Percentiles rank a stretch among this genome's conserved stretches.
Conservation (phyloP, 2,888 invertebrate species). For the Acronicta alni region DNA sequence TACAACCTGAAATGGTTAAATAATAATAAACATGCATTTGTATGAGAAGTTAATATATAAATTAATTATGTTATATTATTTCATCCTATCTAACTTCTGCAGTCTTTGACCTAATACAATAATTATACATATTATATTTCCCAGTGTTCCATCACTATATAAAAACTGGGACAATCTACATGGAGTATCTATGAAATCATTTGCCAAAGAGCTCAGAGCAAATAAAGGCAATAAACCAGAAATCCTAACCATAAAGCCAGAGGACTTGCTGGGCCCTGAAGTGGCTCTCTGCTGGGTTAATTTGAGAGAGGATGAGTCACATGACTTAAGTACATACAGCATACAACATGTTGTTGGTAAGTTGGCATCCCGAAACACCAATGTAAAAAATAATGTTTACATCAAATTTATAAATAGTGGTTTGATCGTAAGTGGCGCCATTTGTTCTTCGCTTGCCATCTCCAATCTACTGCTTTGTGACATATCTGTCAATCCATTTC, state of each 20-base stretch:
- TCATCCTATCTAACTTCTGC: no score
- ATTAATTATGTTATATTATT: no score
- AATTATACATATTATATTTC: conserved; percentile 32
- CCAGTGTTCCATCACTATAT: conserved; percentile 90
- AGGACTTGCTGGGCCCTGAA: conserved; percentile 91
- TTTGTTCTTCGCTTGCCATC: no score
- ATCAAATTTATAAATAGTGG: no score
- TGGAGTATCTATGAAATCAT: conserved; percentile 93
- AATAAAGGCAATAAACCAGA: conserved; percentile 91
- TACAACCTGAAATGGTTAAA: no score
- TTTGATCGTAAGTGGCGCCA: no score
- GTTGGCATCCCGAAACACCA: conserved; percentile 25
- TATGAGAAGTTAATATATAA: no score
- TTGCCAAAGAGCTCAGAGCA: conserved; percentile 90
- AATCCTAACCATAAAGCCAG: conserved; percentile 86
- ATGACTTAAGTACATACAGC: conserved; percentile 90
- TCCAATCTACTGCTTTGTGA: no score
- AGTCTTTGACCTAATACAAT: not conserved
- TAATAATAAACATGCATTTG: no score
- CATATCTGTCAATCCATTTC: not conserved
- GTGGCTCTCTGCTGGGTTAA: conserved; percentile 92
- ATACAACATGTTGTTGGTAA: conserved; percentile 90
- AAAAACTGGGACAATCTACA: conserved; percentile 94
- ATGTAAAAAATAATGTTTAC: no score
- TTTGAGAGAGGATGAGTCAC: conserved; percentile 89